Base-by-base conservation (phyloP, 2,113 vertebrate species). In the Mirounga angustirostris region DNA sequence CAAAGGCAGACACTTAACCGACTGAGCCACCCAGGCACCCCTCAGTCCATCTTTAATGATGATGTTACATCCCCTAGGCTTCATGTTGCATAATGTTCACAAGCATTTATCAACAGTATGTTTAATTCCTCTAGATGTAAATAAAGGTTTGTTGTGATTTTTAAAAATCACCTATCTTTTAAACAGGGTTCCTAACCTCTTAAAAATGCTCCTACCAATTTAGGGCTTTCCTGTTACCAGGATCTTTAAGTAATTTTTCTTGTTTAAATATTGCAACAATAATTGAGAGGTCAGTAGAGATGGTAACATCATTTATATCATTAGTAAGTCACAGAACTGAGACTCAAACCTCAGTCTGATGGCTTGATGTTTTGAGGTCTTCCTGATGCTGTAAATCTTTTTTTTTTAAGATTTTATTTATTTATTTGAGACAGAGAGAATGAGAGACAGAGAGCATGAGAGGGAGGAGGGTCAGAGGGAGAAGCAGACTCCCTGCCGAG, bases 141-240 rank as follows among this genome's bases (percentile, higher is more conserved):
- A 84, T 15, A 82, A 67, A 74, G 4, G 7, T 54, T 83, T 43
- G 6, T 18, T 91, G 61, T 83, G 86, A 33, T 65, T 54, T 33
- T 40, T 74, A 81, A 63, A 83, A 92, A 92, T 85, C 43, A 24
- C 30, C 24, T 78, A 16, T 40, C 43, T 87, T 95, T 97, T 90
- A 92, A 86, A 87, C 67, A 63, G 19, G 9, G 16, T 84, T 63
- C 33, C 71, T 58, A 96, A 69, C 50, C 15, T 95, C 33, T 83
- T 96, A 69, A 88, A 85, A 95, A 89, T 73, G 56, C 24, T 36
- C 13, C 1, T 87, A 67, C 10, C 61, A 89, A 87, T 52, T 91
- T 63, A 87, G 67, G 30, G 33, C 36, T 80, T 83, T 54, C 56
- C 15, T 76, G 8, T 65, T 40, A 78, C 50, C 59, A 76, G 52